Percentiles rank a stretch among this genome's conserved stretches.
phyloP scores from a whole-genome alignment of 2,797 vertebrate species.

The Muscicapa striata region DNA sequence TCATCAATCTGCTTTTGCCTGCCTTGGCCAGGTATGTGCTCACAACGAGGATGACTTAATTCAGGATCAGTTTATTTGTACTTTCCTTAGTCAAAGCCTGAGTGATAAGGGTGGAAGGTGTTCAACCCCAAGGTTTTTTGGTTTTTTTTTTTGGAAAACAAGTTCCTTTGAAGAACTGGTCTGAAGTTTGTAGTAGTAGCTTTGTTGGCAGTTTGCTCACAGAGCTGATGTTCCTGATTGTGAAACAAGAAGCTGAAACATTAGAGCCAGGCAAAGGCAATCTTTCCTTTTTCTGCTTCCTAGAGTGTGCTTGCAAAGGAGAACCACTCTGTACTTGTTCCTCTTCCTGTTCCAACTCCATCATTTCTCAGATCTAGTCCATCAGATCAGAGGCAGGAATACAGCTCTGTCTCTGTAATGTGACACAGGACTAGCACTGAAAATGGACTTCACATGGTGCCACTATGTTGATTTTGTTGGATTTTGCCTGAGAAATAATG shows the following conservation, averaged over 20 bases:
- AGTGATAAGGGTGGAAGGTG: background rate
- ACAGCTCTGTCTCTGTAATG: background rate
- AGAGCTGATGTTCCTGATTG: background rate
- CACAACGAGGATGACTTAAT: background rate
- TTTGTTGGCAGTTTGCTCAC: background rate
- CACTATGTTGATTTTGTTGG: constrained; percentile 48
- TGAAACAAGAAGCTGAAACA: background rate
- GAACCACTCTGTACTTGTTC: background rate
- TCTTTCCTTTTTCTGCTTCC: background rate
- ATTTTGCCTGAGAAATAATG: constrained; percentile 55
- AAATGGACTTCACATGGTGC: constrained; percentile 50
- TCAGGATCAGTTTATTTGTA: background rate
- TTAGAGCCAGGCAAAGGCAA: background rate
- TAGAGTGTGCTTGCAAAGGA: background rate
- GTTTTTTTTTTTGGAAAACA: background rate
- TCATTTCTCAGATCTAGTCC: background rate
- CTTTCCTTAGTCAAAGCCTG: background rate
- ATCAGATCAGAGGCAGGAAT: background rate
- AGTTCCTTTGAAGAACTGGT: background rate
- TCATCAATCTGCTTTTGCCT: constrained; percentile 16
- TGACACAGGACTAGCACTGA: background rate
- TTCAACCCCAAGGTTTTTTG: background rate
- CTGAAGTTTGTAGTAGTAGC: background rate
- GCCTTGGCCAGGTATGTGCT: background rate
- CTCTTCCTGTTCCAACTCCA: background rate